Percentiles rank a stretch among this genome's conserved stretches.
Evolutionary conservation across 2,797 vertebrate genomes (phyloP).

Genomic region (Picus viridis): DNA sequence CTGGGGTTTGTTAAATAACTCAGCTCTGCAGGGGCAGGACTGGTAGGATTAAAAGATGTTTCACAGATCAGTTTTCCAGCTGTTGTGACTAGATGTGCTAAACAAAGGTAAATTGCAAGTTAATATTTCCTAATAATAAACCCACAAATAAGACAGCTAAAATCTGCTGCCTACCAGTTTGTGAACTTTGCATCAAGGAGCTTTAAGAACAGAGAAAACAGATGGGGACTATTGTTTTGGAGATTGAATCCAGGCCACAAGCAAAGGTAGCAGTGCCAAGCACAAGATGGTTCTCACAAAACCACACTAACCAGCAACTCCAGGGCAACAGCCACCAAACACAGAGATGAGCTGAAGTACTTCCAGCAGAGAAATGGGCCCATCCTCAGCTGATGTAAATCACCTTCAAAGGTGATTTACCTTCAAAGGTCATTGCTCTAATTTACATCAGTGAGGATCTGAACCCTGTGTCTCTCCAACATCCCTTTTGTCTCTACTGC

Average conservation of each 20-base stretch:
- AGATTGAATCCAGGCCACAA: not conserved
- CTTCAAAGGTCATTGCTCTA: not conserved
- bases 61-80: not conserved
- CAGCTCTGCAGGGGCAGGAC: not conserved
- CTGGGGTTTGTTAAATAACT: not conserved
- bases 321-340: not conserved
- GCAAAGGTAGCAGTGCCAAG: not conserved
- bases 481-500: not conserved
- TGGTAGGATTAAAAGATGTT: not conserved
- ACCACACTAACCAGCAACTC: not conserved
- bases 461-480: not conserved
- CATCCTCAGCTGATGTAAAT: not conserved
- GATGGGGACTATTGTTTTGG: not conserved
- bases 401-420: not conserved
- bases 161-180: not conserved
- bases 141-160: not conserved
- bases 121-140: not conserved
- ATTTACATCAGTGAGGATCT: not conserved
- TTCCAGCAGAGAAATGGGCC: not conserved
- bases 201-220: not conserved
- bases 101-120: not conserved
- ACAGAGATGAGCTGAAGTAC: not conserved
- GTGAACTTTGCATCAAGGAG: not conserved
- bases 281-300: not conserved
- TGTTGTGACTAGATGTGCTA: not conserved